Percentiles rank a stretch among this genome's conserved stretches.
Evolutionary conservation across 1,140 invertebrate genomes (phyloP).

Genomic region (Dinoponera quadriceps): DNA sequence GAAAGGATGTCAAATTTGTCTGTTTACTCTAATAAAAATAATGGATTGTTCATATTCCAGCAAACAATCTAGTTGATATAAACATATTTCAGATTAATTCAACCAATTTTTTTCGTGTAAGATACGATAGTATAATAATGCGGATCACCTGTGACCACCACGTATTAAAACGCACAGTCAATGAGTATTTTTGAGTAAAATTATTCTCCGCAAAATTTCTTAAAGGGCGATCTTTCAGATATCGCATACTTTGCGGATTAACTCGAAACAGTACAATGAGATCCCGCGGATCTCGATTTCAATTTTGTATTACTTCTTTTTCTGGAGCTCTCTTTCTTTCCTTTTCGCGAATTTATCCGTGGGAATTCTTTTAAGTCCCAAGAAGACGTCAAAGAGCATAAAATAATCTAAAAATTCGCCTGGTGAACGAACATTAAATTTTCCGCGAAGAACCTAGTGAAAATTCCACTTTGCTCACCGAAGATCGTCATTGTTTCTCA

Average conservation of each 20-base stretch:
- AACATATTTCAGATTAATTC: too few relatives aligned
- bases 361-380: neutral
- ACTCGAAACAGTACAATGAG: neutral
- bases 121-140: too few relatives aligned
- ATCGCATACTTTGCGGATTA: too few relatives aligned
- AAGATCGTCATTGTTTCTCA: neutral
- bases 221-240: neutral
- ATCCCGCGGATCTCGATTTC: neutral
- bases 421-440: neutral
- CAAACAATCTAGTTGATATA: too few relatives aligned
- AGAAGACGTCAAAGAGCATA: neutral
- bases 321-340: neutral
- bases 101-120: too few relatives aligned
- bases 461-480: neutral
- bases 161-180: too few relatives aligned
- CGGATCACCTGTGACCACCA: too few relatives aligned
- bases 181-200: too few relatives aligned
- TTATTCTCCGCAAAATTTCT: neutral
- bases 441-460: neutral
- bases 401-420: constrained; percentile 13
- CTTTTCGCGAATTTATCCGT: neutral
- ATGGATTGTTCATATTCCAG: too few relatives aligned
- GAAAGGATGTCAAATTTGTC: too few relatives aligned
- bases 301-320: neutral
- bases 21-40: too few relatives aligned